Evolutionary conservation across 2,113 vertebrate genomes (phyloP).

Genomic region (Furnarius figulus): DNA sequence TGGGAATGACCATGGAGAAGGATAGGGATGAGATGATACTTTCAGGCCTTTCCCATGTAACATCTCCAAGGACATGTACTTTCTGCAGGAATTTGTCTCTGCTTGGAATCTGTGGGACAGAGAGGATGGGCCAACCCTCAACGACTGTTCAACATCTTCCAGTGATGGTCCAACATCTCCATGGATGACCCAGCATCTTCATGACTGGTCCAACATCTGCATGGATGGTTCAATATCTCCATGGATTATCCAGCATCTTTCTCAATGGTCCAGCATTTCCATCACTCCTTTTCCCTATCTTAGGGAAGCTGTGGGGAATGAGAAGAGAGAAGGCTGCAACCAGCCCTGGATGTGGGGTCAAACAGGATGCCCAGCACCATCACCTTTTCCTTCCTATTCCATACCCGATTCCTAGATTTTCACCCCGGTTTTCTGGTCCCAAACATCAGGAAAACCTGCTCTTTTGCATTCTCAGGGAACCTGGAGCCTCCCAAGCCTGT

Average conservation of each 20-base stretch:
- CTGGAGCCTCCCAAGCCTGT: not conserved
- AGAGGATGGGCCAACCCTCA: not conserved
- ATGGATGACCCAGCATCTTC: accelerated
- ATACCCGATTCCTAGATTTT: not conserved
- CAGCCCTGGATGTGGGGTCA: not conserved
- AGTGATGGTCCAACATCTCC: accelerated
- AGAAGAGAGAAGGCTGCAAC: not conserved
- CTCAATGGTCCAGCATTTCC: not conserved
- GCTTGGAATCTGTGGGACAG: not conserved
- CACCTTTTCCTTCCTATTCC: not conserved
- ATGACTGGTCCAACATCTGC: accelerated
- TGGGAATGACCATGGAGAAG: not conserved
- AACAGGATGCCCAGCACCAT: accelerated
- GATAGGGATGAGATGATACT: accelerated
- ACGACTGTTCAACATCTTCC: not conserved
- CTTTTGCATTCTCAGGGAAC: accelerated
- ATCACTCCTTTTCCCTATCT: not conserved
- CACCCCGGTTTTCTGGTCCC: not conserved
- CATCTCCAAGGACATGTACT: accelerated
- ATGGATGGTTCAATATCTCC: not conserved
- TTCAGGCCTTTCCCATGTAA: not conserved
- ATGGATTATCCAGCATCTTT: not conserved
- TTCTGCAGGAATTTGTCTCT: not conserved
- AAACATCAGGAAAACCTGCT: not conserved
- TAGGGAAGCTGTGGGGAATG: accelerated